Percentiles rank a stretch among this genome's conserved stretches.
Conservation (phyloP, 2,797 vertebrate genomes). For the Psittacula derbiana region DNA sequence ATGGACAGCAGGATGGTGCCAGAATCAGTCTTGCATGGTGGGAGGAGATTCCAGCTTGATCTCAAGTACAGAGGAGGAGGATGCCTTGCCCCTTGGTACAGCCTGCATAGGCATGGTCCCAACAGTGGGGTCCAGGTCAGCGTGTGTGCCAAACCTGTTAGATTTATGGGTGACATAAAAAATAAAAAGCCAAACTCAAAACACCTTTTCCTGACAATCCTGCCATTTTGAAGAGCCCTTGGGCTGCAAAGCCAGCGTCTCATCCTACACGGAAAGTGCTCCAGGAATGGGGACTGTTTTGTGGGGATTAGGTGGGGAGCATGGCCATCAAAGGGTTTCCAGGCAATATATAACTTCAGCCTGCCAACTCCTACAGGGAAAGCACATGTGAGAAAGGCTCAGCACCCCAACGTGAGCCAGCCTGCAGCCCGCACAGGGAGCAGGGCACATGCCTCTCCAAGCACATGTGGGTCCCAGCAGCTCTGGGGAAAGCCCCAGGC, state of each 20-base stretch:
- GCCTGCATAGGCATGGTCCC: background rate
- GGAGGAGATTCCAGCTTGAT: background rate
- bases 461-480: background rate
- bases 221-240: background rate
- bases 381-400: background rate
- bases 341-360: background rate
- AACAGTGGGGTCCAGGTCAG: rapidly evolving
- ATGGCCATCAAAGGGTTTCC: background rate
- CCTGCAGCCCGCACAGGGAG: rapidly evolving
- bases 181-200: rapidly evolving
- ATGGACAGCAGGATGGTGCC: background rate
- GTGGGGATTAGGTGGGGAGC: background rate
- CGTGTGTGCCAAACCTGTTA: background rate
- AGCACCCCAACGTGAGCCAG: background rate
- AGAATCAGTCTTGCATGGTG: background rate
- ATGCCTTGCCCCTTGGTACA: background rate
- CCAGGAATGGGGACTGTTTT: background rate
- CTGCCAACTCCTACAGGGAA: background rate
- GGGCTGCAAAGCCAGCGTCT: background rate
- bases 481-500: background rate
- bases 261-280: background rate
- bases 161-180: background rate
- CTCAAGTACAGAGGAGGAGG: background rate
- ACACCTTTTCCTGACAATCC: background rate
- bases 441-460: background rate